Base-by-base conservation (phyloP, 1,140 invertebrate genomes). In the Drosophila sproati region DNA sequence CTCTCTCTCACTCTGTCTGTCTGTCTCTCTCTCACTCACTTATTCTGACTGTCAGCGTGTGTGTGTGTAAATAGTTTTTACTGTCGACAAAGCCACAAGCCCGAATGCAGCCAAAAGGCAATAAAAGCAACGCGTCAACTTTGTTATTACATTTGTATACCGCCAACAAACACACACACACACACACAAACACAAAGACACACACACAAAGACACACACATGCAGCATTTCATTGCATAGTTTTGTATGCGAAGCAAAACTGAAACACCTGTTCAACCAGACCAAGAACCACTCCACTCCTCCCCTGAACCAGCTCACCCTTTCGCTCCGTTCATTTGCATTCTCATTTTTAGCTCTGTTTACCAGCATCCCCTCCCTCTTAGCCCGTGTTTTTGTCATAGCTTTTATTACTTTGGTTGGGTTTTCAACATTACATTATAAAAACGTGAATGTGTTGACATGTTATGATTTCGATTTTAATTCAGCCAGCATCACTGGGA, bases 401-500 rank as follows among this genome's bases (percentile, higher is more conserved):
- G 7, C 73, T 80, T 77, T 83, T 83, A 80, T 80, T 76, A 85
- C 80, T 83, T 77, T 73, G 80, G 80, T 76, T 76, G 79, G 67
- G 80, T 82, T 82, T 75, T 71, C 76, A 20, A 20, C 20, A 20
- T 20, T 76, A 76, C 80, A 83, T 79, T 82, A 85, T 73, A 83
- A 78, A 79, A 57, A 62, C 57, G 45, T 62, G 72, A 60, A 77
- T 80, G 77, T 83, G 81, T 86, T 85, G 81, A 85, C 82, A 86
- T 85, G 81, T 80, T 81, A 86, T 81, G 81, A 85, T 81, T 85
- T 85, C 74, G 78, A 85, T 76, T 83, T 83, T 76, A 82, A 79
- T 79, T 82, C 74, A 51, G 28, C 47, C 64, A 71, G 45, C 37
- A 20, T 20, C 20, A 1, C 20, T 20, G 20, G 20, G 20, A 20